Evolutionary conservation across 2,888 invertebrate species (phyloP).

Genomic region (Cryptocephalus primarius): DNA sequence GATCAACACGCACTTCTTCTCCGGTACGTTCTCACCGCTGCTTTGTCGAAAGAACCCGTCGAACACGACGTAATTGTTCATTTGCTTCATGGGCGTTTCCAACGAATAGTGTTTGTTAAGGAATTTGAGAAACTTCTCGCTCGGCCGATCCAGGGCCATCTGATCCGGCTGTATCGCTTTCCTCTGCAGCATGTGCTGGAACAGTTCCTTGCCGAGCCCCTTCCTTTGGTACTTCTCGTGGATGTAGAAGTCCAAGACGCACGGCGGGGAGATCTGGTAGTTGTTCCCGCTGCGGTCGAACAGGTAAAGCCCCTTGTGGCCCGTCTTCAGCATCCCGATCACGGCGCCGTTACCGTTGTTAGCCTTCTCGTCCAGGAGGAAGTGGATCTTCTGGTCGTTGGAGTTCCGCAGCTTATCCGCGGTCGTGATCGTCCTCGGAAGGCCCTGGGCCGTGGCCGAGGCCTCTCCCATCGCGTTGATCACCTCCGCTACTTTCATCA

Average conservation of each 20-base stretch:
- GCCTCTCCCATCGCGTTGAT: slow-evolving; percentile 61
- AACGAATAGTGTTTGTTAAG: slow-evolving; percentile 70
- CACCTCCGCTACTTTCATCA: slow-evolving; percentile 48
- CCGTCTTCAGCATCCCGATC: slow-evolving; percentile 84
- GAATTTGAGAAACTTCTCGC: slow-evolving; percentile 78
- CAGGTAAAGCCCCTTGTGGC: slow-evolving; percentile 80
- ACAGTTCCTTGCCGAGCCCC: slow-evolving; percentile 66
- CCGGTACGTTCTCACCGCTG: not conserved
- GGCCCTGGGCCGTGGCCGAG: slow-evolving; percentile 63
- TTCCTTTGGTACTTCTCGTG: slow-evolving; percentile 72
- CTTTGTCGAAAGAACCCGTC: slow-evolving; percentile 57
- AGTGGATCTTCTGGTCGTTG: slow-evolving; percentile 43
- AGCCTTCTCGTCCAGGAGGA: slow-evolving; percentile 42
- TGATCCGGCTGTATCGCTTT: slow-evolving; percentile 56
- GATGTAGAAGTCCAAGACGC: slow-evolving; percentile 90
- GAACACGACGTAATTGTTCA: slow-evolving; percentile 81
- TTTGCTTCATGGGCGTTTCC: slow-evolving; percentile 58
- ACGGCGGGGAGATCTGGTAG: slow-evolving; percentile 71
- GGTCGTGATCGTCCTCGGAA: slow-evolving; percentile 62
- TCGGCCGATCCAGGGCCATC: slow-evolving; percentile 88
- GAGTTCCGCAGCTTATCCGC: slow-evolving; percentile 53
- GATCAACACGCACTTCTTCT: not conserved
- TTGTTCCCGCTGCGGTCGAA: slow-evolving; percentile 60
- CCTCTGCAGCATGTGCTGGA: slow-evolving; percentile 39
- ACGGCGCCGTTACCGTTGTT: slow-evolving; percentile 52